Percentiles rank a stretch among this genome's conserved stretches.
phyloP scores from a whole-genome alignment of 2,113 vertebrate genomes.

The Calyptommatus sinebrachiatus region DNA sequence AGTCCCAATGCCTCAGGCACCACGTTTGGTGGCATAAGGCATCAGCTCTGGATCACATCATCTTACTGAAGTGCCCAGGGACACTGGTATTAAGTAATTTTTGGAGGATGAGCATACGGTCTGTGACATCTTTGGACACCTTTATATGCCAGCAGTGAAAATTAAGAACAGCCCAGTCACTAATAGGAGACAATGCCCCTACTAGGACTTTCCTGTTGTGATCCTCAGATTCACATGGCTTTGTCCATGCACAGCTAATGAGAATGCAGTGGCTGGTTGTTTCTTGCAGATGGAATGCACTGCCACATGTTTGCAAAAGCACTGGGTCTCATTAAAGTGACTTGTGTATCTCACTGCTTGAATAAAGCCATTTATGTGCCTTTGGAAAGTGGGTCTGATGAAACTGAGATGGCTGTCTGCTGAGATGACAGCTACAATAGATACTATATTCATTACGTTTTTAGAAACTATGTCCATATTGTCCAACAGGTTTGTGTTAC shows the following conservation, averaged over 20 bases:
- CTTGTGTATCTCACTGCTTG: background rate
- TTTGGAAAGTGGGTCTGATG: background rate
- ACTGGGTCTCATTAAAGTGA: background rate
- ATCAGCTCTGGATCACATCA: no score
- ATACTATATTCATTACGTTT: background rate
- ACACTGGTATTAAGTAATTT: no score
- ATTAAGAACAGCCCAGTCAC: no score
- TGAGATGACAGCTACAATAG: background rate
- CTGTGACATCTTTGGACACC: no score
- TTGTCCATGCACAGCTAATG: background rate
- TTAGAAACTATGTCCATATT: background rate
- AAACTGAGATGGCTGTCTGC: background rate
- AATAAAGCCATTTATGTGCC: background rate
- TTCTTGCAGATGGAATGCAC: background rate
- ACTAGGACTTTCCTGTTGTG: no score
- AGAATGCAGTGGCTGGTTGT: background rate
- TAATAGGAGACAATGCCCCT: no score
- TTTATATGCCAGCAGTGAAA: no score
- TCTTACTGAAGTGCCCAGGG: no score
- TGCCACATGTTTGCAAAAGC: background rate
- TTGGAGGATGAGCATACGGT: no score
- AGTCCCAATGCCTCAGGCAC: no score
- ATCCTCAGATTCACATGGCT: background rate
- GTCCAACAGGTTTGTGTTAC: background rate
- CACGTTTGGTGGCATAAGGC: no score